phyloP scores from a whole-genome alignment of 2,113 vertebrate genomes.

The Poecilia latipinna region DNA sequence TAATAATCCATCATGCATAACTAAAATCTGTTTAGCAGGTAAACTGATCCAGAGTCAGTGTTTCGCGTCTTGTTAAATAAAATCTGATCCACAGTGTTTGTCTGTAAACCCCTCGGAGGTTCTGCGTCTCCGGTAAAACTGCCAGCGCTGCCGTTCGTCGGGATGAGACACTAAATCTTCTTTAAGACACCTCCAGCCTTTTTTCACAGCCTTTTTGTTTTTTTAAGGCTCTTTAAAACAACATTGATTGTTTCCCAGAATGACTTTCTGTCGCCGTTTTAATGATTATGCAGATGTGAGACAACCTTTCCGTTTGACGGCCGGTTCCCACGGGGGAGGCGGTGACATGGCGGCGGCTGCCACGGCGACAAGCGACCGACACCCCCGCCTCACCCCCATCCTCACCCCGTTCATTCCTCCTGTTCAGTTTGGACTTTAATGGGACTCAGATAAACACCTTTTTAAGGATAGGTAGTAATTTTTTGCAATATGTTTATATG shows the following conservation, averaged over 20 bases:
- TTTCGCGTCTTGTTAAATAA: neutral
- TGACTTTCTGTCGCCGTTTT: slow-evolving; percentile 77
- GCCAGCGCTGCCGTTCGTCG: slow-evolving; percentile 48
- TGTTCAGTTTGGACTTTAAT: neutral
- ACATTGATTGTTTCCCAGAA: slow-evolving; percentile 81
- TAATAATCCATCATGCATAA: neutral
- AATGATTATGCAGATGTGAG: slow-evolving; percentile 80
- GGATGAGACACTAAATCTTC: slow-evolving; percentile 67
- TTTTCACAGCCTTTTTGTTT: slow-evolving; percentile 50
- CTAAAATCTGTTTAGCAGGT: neutral
- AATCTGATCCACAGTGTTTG: slow-evolving; percentile 5
- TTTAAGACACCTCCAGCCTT: slow-evolving; percentile 51
- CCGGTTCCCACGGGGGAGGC: slow-evolving; percentile 59
- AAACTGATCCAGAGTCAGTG: too few species aligned
- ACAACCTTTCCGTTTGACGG: slow-evolving; percentile 80
- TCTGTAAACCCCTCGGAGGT: slow-evolving; percentile 11
- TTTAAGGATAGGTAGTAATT: too few species aligned
- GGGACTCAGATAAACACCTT: too few species aligned
- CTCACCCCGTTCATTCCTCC: neutral
- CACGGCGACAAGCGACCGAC: slow-evolving; percentile 52
- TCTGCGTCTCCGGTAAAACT: slow-evolving; percentile 43
- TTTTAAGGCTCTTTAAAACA: slow-evolving; percentile 75
- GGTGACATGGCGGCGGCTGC: slow-evolving; percentile 53
- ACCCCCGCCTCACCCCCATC: neutral
- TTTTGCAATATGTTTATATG: too few species aligned